Evolutionary conservation across 2,113 vertebrate genomes (phyloP), one percentile per base, ranked within the genome.

Genomic region (Myxocyprinus asiaticus): DNA sequence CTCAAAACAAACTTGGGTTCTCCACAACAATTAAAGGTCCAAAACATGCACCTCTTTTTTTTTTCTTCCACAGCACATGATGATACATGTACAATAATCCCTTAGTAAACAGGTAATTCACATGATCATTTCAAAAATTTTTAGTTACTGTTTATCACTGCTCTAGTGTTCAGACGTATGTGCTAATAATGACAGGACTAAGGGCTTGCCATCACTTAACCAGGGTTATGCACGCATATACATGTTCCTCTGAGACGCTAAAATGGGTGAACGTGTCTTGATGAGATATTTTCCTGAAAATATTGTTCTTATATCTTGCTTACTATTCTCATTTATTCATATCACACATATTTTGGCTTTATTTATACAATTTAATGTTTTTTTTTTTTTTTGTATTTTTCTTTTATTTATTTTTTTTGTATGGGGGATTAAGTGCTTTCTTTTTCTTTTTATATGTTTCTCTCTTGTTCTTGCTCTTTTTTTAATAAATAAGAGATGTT

Each of bases 401-500:
- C n/a, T n/a, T n/a, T n/a, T n/a, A n/a, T n/a, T n/a, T n/a, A n/a
- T n/a, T n/a, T n/a, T n/a, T n/a, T n/a, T n/a, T n/a, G n/a, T n/a
- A n/a, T n/a, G n/a, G n/a, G 51, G 7, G 22, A 43, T 51, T 64
- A 74, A 50, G 14, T 58, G n/a, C n/a, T 8, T 77, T 62, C 33
- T 84, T 67, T 88, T 61, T 48, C 3, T 33, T 33, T 33, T 33
- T 3, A 33, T 33, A 33, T 15, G 71, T 55, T 59, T 68, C 74
- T 81, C 76, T 83, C 81, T 67, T 67, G 53, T 33, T 33, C 22
- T 33, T 3, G 22, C 22, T 33, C 85, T 80, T 85, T 84, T 87
- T 90, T 87, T 86, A 81, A 90, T 91, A 90, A 92, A 92, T 92
- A 89, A 86, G 81, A 89, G 88, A 92, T 92, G 91, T 91, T 91